Evolutionary conservation across 1,140 invertebrate species (phyloP), one percentile per base, ranked within the genome.

Genomic region (Drosophila prosaltans): DNA sequence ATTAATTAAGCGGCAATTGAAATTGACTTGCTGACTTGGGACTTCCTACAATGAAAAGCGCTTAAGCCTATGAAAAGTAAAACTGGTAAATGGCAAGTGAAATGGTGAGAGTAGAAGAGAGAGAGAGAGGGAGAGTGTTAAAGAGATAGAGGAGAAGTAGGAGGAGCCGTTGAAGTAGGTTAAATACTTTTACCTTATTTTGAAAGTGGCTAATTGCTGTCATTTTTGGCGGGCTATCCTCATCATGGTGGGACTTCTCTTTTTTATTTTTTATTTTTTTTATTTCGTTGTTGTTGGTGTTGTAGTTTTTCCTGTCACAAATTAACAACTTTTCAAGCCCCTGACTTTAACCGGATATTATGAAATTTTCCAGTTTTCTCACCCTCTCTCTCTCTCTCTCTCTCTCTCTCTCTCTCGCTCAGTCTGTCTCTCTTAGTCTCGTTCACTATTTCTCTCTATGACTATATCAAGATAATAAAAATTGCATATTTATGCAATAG

Each of bases 281-380:
- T n/a, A n/a, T n/a, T 26, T 21, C 54, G 30, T 59, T 48, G 21
- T 62, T 69, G 58, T 64, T 24, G 58, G 40, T 51, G 45, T 26
- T 51, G 45, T 26, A 51, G 45, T 51, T 26, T 74, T 79, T 67
- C 72, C 67, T 80, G 67, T 68, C 72, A 57, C 80, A 89, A 89
- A 88, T 89, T 88, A 89, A 84, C 84, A 89, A 88, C 84, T 89
- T 89, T 88, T 88, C 84, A 89, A 89, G 84, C 85, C 72, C 84
- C 45, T 51, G 45, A 81, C 78, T 74, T 57, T 72, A 89, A 89
- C 84, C 84, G 84, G 84, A 89, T 81, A 80, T 89, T 89, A 89
- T 90, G 84, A 89, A 89, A 89, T 84, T 84, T 66, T 60, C 85
- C 85, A 89, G 84, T 88, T 88, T 82, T 59, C 57, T 59, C 57